Base-by-base conservation (phyloP, 2,113 vertebrate species). In the Nettapus auritus region DNA sequence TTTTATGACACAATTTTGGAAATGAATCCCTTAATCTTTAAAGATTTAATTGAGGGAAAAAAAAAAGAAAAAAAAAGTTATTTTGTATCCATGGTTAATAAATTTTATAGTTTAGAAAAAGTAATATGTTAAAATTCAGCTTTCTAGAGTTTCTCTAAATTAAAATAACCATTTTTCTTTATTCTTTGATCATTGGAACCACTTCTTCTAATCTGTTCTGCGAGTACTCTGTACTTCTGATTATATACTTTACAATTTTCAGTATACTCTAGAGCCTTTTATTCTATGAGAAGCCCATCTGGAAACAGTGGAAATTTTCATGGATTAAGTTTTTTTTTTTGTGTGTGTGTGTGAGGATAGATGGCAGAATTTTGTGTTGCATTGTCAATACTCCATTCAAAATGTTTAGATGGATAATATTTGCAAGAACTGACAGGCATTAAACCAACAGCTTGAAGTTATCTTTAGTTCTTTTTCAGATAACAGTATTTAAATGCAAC, bases 361-460 rank as follows among this genome's bases (percentile, higher is more conserved):
- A 76, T 56, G 18, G 9, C 36, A 87, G 63, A 74, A 80, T 6
- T 74, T 31, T 84, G 28, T 66, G 20, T 36, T 91, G 8, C 25
- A n/a, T 55, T 90, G n/a, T 90, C 52, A 88, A 34, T 40, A 67
- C 17, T 74, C 20, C 14, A 31, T 70, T 91, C 85, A 95, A 96
- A 96, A 96, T 86, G 60, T 85, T 96, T 92, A 77, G 74, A 69
- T 63, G 88, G 44, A 87, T 59, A 92, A 75, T 80, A 85, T 33
- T 89, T 64, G 88, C 44, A 88, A 83, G 93, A 88, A 19, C 20
- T 81, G 88, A 83, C 86, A 81, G 17, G 22, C 36, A 87, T 19
- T 66, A 46, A 89, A 91, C 28, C 55, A 91, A 85, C 50, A 93
- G 63, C 79, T 95, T 96, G 82, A 86, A 82, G 86, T 91, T 89